These are phyloP conservation scores for Brachylomia viminalis DNA, from an alignment of 2,888 invertebrate genomes.

Conservation along the genomic window DNA sequence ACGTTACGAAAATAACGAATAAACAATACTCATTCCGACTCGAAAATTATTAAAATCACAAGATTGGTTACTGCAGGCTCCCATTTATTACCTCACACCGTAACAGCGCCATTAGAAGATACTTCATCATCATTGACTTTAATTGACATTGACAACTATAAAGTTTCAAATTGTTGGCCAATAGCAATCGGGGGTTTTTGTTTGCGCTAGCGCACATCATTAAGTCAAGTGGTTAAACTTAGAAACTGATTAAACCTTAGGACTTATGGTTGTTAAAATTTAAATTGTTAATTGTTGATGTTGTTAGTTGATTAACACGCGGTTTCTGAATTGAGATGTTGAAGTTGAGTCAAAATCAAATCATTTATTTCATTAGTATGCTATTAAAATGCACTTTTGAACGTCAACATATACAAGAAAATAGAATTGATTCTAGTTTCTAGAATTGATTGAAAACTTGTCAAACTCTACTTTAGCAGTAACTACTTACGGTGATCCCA, in stretches of 20 bases:
- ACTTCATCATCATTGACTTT: conserved; percentile 75
- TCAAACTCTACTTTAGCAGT: no score
- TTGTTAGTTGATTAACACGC: background rate
- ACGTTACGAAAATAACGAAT: conserved; percentile 15
- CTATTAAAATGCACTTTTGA: no score
- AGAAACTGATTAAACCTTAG: conserved; percentile 8
- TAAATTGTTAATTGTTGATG: no score
- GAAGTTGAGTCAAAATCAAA: background rate
- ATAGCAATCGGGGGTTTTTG: conserved; percentile 60
- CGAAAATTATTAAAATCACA: conserved; percentile 31
- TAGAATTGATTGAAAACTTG: no score
- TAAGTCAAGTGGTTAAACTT: conserved; percentile 37
- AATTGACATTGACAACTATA: conserved; percentile 75
- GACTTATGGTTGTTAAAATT: background rate
- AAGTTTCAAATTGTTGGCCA: conserved; percentile 64
- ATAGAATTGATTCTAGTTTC: no score
- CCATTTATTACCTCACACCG: conserved; percentile 47
- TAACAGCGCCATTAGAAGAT: conserved; percentile 61
- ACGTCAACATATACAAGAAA: no score
- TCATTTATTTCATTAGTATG: no score
- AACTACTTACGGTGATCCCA: background rate
- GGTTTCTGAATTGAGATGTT: background rate
- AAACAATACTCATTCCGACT: conserved; percentile 49
- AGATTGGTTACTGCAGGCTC: conserved; percentile 34
- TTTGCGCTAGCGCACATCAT: conserved; percentile 37